Evolutionary conservation across 2,888 invertebrate genomes (phyloP), one percentile per base, ranked within the genome.

Genomic region (Nematopogon swammerdamellus): DNA sequence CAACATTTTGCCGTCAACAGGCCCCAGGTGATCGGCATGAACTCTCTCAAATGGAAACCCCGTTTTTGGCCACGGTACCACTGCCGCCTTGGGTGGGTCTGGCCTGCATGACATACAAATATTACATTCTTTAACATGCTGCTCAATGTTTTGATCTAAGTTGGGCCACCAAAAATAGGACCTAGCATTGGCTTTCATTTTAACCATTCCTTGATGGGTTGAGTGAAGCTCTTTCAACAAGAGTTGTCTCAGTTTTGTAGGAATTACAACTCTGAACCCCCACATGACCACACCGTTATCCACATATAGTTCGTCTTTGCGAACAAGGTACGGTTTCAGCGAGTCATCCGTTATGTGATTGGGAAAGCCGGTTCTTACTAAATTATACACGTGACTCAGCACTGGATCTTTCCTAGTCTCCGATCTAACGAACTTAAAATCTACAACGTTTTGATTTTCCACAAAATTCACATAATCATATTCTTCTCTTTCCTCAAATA

Each of bases 381-480:
- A 46, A 29, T 51, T 51, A 29, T n/a, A 49, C 19, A 51, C 44
- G 2, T 48, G 3, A 47, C 52, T 52, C 25, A 52, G 46, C 4
- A 48, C 29, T 25, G 49, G 19, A 47, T 52, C 52, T 44, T 51
- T 51, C 19, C 50, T 51, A 18, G 52, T 52, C 45, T 50, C 52
- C 11, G 47, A 49, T 43, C 51, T 30, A 14, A 52, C 20, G 6
- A 45, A 16, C 25, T 51, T 47, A 19, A 52, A 45, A 47, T 52
- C 49, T 16, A 52, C 47, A 16, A 49, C 47, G 50, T 48, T 48
- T 49, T 52, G 48, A 16, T 46, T 46, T 18, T 52, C 51, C 2
- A 52, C 30, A 51, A 52, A 50, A 46, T 52, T 52, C 18, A 52
- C 43, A 48, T 52, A 52, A 19, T 50, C 52, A 50, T 19, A 52